These are phyloP conservation scores for Pterois miles DNA, from an alignment of 2,797 vertebrate genomes.

Conservation along the genomic window DNA sequence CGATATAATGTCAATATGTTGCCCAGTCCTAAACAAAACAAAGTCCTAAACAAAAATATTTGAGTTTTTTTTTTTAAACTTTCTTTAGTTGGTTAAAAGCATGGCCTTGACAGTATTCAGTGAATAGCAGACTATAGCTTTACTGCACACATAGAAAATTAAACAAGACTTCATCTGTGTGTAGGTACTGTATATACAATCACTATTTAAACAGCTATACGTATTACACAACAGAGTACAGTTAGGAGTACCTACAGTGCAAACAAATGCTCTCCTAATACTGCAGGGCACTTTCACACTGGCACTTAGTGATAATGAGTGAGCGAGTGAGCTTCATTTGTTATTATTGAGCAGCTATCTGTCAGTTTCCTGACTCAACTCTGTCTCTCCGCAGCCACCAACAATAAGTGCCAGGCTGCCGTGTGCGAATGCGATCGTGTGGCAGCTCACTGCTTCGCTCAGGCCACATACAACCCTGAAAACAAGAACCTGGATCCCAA, in stretches of 20 bases:
- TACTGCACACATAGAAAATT: background rate
- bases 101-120: background rate
- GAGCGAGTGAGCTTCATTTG: background rate
- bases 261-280: background rate
- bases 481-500: constrained; percentile 70
- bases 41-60: no score
- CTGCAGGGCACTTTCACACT: background rate
- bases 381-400: constrained; percentile 65
- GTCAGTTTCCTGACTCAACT: background rate
- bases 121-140: background rate
- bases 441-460: constrained; percentile 78
- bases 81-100: background rate
- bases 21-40: no score
- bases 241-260: background rate
- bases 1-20: no score
- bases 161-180: background rate
- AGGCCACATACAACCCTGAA: constrained; percentile 60
- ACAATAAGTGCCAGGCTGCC: constrained; percentile 74
- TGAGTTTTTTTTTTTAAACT: background rate
- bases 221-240: background rate
- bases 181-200: background rate
- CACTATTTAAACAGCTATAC: background rate
- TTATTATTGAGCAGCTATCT: background rate
- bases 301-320: background rate
- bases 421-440: constrained; percentile 80